phyloP scores from a whole-genome alignment of 2,113 vertebrate genomes.

The Pedetes capensis region DNA sequence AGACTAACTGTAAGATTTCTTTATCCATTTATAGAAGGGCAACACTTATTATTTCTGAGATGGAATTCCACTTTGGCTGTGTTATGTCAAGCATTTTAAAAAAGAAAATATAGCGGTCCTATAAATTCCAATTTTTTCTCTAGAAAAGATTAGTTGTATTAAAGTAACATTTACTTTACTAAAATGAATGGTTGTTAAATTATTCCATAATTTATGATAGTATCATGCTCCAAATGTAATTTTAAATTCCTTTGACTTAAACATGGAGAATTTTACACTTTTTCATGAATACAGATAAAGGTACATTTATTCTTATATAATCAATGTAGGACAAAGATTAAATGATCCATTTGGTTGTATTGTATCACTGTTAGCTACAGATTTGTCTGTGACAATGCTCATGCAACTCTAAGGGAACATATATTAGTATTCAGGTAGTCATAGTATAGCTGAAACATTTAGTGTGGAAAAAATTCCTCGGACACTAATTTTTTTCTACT shows the following conservation, averaged over 20 bases:
- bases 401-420: neutral
- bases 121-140: constrained; percentile 3
- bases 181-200: constrained; percentile 1
- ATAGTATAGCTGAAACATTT: neutral
- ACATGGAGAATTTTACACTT: neutral
- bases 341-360: neutral
- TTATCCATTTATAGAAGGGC: neutral
- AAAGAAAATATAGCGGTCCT: neutral
- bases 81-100: neutral
- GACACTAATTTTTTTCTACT: neutral
- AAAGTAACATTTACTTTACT: neutral
- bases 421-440: constrained; percentile 21
- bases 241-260: constrained; percentile 37
- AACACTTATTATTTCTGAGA: neutral
- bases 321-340: neutral
- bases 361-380: neutral
- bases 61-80: neutral
- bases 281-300: neutral
- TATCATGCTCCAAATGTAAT: neutral
- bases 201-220: neutral
- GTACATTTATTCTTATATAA: neutral
- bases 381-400: neutral
- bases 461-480: constrained; percentile 31
- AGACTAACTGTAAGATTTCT: neutral
- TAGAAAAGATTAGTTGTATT: neutral